A percentile compares a stretch with the other conserved stretches of the same genome.
These are phyloP conservation scores for Serripes groenlandicus DNA, from an alignment of 2,888 invertebrate species.

Conservation along the genomic window DNA sequence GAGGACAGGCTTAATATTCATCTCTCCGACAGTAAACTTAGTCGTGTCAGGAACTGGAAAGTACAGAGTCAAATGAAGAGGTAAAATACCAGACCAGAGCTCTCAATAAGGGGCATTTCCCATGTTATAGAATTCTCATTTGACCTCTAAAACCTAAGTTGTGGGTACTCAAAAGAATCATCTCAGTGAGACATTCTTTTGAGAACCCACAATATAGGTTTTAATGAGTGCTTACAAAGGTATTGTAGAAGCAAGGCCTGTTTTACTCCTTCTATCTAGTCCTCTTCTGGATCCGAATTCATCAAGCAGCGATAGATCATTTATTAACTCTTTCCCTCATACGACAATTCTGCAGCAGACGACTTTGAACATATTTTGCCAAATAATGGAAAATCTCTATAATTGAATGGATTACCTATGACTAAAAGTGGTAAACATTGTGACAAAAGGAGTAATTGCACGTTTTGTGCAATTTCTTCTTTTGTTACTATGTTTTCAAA, in stretches of 20 bases:
- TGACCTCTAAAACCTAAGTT: not conserved
- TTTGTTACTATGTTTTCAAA: too few species aligned
- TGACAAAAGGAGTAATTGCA: not conserved
- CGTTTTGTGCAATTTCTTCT: not conserved
- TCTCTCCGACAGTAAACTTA: constrained; percentile 95
- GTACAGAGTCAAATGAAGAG: constrained; percentile 88
- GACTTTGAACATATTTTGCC: not conserved
- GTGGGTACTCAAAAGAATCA: not conserved
- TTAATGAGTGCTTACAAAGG: not conserved
- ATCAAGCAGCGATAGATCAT: not conserved
- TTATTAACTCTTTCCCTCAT: not conserved
- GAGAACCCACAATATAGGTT: not conserved
- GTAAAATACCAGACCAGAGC: not conserved
- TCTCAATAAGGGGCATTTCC: not conserved
- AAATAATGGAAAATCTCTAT: not conserved
- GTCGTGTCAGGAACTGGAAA: constrained; percentile 98
- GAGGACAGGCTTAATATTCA: constrained; percentile 96
- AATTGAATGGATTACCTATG: not conserved
- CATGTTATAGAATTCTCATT: not conserved
- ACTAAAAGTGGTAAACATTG: too few species aligned
- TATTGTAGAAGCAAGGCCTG: not conserved
- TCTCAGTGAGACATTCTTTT: not conserved
- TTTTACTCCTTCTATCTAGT: not conserved
- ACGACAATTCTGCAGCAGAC: not conserved
- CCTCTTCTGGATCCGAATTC: not conserved